Evolutionary conservation across 2,888 invertebrate species (phyloP).

Genomic region (Campaea margaritaria): DNA sequence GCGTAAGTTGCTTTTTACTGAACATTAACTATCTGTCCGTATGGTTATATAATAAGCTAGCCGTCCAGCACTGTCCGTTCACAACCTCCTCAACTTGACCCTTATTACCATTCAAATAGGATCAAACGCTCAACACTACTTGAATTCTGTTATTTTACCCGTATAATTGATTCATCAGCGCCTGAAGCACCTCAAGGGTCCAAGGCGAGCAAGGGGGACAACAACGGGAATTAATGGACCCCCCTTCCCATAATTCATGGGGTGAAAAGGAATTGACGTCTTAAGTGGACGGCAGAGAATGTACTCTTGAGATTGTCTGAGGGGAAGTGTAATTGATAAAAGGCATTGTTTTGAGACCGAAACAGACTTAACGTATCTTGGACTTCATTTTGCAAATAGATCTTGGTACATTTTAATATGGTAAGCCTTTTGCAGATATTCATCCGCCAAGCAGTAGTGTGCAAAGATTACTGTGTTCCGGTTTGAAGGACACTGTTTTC

Average conservation of each 20-base stretch:
- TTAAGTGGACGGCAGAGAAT: constrained; percentile 26
- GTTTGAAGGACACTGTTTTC: too few species aligned
- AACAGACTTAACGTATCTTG: too few species aligned
- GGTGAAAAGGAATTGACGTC: constrained; percentile 41
- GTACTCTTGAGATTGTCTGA: constrained; percentile 19
- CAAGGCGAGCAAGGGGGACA: constrained; percentile 10
- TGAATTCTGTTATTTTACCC: constrained; percentile 35
- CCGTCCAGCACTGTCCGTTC: not conserved
- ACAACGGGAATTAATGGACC: constrained; percentile 56
- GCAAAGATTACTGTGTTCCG: too few species aligned
- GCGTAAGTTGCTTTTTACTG: too few species aligned
- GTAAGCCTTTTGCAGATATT: too few species aligned
- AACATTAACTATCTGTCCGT: too few species aligned
- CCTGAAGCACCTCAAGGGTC: constrained; percentile 40
- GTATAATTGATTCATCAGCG: constrained; percentile 53
- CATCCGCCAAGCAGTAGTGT: too few species aligned
- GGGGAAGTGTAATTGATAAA: constrained; percentile 6
- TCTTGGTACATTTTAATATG: too few species aligned
- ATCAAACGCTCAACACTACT: constrained; percentile 24
- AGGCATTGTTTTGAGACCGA: not conserved
- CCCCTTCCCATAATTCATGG: constrained; percentile 50
- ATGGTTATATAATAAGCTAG: too few species aligned
- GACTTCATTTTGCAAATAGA: too few species aligned
- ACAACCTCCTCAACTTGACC: constrained; percentile 8
- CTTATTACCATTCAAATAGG: constrained; percentile 16